Evolutionary conservation across 2,113 vertebrate species (phyloP).

Genomic region (Percopsis transmontana): DNA sequence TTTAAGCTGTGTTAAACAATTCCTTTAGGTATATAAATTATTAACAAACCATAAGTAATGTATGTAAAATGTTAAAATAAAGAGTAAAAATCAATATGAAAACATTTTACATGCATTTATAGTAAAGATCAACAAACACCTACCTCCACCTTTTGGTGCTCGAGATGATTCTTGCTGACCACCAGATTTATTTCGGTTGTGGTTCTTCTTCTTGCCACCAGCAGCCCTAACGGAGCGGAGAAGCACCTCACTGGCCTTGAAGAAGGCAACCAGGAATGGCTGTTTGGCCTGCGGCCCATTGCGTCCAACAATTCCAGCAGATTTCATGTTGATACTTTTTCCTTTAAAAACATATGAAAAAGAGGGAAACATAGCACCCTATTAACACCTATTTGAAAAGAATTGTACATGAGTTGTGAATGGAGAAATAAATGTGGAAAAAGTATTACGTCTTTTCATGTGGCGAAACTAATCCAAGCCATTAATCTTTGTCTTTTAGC

Average conservation of each 20-base stretch:
- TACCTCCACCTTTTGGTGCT: slow-evolving; percentile 85
- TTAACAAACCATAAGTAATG: no score
- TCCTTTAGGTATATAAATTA: no score
- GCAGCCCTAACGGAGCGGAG: slow-evolving; percentile 93
- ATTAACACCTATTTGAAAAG: not conserved
- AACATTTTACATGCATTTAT: not conserved
- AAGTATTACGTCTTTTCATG: not conserved
- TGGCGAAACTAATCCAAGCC: not conserved
- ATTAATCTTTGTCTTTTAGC: slow-evolving; percentile 1
- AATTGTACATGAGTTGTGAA: slow-evolving; percentile 1
- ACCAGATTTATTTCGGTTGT: slow-evolving; percentile 90
- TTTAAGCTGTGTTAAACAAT: no score
- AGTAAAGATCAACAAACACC: slow-evolving; percentile 30
- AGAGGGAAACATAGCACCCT: not conserved
- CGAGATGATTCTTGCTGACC: slow-evolving; percentile 88
- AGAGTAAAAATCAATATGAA: not conserved
- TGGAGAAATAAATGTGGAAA: not conserved
- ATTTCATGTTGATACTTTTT: slow-evolving; percentile 92
- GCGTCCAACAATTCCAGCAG: slow-evolving; percentile 92
- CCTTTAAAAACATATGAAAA: slow-evolving; percentile 71
- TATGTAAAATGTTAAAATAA: not conserved
- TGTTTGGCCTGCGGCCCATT: slow-evolving; percentile 96
- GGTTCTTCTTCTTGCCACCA: slow-evolving; percentile 90
- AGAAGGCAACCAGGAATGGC: slow-evolving; percentile 97
- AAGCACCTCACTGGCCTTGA: slow-evolving; percentile 96